Percentiles rank a stretch among this genome's conserved stretches.
These are phyloP conservation scores for Vulpes lagopus DNA, from an alignment of 2,113 vertebrate genomes.

Conservation along the genomic window DNA sequence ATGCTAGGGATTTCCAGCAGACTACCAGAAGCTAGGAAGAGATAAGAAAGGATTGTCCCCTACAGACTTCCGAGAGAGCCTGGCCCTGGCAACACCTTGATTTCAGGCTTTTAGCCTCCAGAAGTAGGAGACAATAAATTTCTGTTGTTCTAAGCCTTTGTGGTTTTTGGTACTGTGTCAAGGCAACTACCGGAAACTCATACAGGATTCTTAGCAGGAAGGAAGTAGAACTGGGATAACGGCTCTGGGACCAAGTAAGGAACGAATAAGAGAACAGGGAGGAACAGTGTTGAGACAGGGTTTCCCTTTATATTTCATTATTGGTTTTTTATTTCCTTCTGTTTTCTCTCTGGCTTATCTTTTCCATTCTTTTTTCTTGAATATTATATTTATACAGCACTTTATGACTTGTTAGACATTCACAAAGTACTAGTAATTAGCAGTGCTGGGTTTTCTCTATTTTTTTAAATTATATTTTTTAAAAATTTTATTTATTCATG, in stretches of 20 bases:
- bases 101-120: constrained; percentile 30
- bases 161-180: constrained; percentile 32
- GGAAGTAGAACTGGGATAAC: constrained; percentile 11
- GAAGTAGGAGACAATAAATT: constrained; percentile 27
- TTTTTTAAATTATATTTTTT: too few species aligned
- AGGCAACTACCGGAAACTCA: constrained; percentile 16
- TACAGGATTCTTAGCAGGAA: constrained; percentile 29
- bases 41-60: not conserved
- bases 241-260: not conserved
- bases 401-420: not conserved
- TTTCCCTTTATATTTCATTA: constrained; percentile 42
- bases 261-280: not conserved
- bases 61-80: constrained; percentile 16
- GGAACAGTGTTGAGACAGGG: not conserved
- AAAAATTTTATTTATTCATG: too few species aligned
- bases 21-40: constrained; percentile 18
- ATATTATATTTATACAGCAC: not conserved
- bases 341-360: not conserved
- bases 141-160: constrained; percentile 38
- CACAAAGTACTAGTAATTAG: constrained; percentile 49
- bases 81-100: not conserved
- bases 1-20: not conserved
- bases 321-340: not conserved
- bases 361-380: constrained; percentile 53
- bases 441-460: constrained; percentile 3